Evolutionary conservation across 2,888 invertebrate genomes (phyloP).

Genomic region (Ophraella communa): DNA sequence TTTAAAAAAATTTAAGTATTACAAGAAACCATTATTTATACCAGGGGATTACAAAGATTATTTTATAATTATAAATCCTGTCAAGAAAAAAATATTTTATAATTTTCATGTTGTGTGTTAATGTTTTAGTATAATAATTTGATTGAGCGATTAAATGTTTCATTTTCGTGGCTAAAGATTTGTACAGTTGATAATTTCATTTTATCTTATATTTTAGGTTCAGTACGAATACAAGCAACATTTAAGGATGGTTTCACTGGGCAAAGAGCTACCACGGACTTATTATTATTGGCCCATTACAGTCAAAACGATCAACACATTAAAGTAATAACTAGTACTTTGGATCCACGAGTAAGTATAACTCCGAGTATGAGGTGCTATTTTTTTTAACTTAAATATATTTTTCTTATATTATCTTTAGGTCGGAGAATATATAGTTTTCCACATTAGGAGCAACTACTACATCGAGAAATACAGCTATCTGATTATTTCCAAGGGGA

Average conservation of each 20-base stretch:
- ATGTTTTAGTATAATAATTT: too few relatives aligned
- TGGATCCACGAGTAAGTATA: constrained; percentile 72
- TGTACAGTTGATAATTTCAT: too few relatives aligned
- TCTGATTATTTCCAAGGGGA: constrained; percentile 90
- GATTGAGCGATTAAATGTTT: too few relatives aligned
- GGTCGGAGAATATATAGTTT: constrained; percentile 93
- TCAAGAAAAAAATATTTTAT: too few relatives aligned
- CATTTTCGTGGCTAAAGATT: too few relatives aligned
- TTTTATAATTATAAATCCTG: too few relatives aligned
- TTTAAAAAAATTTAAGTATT: too few relatives aligned
- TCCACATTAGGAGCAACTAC: constrained; percentile 92
- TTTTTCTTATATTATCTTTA: constrained; percentile 51
- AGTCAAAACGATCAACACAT: constrained; percentile 85
- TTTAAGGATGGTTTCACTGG: constrained; percentile 72
- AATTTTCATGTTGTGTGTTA: too few relatives aligned
- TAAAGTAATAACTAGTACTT: constrained; percentile 85
- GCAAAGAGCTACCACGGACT: constrained; percentile 70
- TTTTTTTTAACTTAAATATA: not conserved
- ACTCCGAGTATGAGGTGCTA: too few relatives aligned
- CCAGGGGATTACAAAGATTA: too few relatives aligned
- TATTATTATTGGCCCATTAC: constrained; percentile 78
- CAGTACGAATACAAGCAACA: constrained; percentile 66
- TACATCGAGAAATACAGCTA: constrained; percentile 90
- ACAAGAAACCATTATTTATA: too few relatives aligned
- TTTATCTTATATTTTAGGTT: constrained; percentile 26